Evolutionary conservation across 2,113 vertebrate genomes (phyloP).

Genomic region (Phaethornis superciliosus): DNA sequence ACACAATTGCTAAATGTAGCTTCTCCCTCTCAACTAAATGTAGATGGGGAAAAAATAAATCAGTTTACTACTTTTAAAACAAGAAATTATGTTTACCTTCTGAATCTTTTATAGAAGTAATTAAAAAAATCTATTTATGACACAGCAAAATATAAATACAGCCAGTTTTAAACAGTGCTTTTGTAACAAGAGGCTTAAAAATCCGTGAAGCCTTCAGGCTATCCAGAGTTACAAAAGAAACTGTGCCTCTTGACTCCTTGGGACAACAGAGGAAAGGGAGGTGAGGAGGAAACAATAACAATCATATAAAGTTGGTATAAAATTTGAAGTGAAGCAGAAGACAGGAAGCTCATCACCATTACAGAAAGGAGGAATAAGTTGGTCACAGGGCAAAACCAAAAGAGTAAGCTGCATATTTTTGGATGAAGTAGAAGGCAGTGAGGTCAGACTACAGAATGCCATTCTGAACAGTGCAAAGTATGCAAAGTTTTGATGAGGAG

Average conservation of each 20-base stretch:
- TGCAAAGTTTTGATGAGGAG: rapidly evolving
- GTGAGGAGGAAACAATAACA: neutral
- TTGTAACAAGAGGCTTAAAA: neutral
- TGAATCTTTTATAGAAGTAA: neutral
- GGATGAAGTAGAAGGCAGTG: neutral
- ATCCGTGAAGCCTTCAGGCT: neutral
- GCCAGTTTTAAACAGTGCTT: neutral
- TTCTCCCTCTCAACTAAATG: neutral
- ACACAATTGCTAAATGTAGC: neutral
- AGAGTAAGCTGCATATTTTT: neutral
- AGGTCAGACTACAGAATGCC: neutral
- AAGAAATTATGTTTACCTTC: neutral
- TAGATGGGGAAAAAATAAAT: neutral
- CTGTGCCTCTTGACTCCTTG: neutral
- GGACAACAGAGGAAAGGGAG: neutral
- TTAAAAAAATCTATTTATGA: neutral
- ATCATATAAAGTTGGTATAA: neutral
- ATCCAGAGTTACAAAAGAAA: neutral
- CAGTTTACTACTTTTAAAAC: neutral
- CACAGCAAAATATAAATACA: neutral
- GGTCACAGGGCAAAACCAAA: neutral
- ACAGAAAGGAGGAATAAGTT: neutral
- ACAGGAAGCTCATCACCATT: neutral
- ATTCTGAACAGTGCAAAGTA: neutral
- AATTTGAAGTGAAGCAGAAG: neutral